Percentiles rank a stretch among this genome's conserved stretches.
These are phyloP conservation scores for Cremastobaeus sp. DNA, from an alignment of 2,888 invertebrate genomes.

Conservation along the genomic window DNA sequence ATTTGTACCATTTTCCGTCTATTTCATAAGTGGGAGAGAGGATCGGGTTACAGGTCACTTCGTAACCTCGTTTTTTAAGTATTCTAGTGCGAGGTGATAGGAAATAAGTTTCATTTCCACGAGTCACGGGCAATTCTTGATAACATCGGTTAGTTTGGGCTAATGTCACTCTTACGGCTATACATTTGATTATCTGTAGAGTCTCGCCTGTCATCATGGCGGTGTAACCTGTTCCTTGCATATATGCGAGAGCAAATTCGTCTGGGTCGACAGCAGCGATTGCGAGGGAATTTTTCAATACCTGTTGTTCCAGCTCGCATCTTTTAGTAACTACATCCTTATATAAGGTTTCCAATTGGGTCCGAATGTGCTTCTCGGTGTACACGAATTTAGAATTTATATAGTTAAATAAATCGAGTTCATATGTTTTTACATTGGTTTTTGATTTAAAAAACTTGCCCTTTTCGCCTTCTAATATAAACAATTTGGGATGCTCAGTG, in stretches of 20 bases:
- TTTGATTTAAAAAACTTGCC: neutral
- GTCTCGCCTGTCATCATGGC: neutral
- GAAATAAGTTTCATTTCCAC: neutral
- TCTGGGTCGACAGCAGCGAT: neutral
- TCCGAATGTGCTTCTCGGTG: conserved; percentile 45
- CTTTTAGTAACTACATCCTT: neutral
- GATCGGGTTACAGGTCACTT: neutral
- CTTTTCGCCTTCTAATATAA: conserved; percentile 32
- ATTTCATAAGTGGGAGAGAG: neutral
- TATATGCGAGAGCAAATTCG: conserved; percentile 9
- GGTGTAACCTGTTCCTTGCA: conserved; percentile 2
- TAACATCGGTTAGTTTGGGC: neutral
- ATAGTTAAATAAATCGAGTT: conserved; percentile 59
- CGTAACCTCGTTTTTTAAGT: neutral
- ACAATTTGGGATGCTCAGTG: conserved; percentile 49
- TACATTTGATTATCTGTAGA: conserved; percentile 2
- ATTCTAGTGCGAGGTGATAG: neutral
- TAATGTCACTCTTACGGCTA: neutral
- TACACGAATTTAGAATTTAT: conserved; percentile 66
- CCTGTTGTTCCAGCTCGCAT: conserved; percentile 1
- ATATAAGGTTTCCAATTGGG: neutral
- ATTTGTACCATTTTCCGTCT: neutral
- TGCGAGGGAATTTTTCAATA: neutral
- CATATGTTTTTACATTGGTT: neutral
- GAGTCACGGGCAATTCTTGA: neutral